These are phyloP conservation scores for Sebastiscus albofasciatus DNA, from an alignment of 2,797 vertebrate species.

Conservation along the genomic window DNA sequence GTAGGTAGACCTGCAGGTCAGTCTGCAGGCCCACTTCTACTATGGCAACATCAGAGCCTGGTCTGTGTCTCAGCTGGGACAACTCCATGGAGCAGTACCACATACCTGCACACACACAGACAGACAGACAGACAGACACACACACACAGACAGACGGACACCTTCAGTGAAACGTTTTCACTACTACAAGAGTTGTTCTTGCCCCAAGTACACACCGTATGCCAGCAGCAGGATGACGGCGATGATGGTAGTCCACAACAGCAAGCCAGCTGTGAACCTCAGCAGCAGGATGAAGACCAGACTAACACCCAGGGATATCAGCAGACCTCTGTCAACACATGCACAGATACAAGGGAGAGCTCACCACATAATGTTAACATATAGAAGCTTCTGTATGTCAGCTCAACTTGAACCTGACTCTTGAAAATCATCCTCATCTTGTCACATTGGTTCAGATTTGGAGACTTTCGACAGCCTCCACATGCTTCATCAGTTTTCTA, in stretches of 20 bases:
- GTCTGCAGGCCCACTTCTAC: constrained; percentile 88
- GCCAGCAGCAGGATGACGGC: constrained; percentile 86
- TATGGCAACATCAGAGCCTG: constrained; percentile 83
- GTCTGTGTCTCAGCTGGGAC: constrained; percentile 74
- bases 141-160: background rate
- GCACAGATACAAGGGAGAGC: background rate
- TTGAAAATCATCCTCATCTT: background rate
- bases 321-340: constrained; percentile 82
- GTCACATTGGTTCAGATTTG: background rate
- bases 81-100: constrained; percentile 88
- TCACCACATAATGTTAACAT: background rate
- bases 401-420: background rate
- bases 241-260: constrained; percentile 90
- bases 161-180: too few relatives aligned
- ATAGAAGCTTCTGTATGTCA: background rate
- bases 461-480: background rate
- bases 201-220: constrained; percentile 83
- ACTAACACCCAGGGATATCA: constrained; percentile 88
- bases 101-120: constrained; percentile 80
- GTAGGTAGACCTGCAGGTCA: constrained; percentile 88
- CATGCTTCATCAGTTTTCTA: background rate
- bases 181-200: background rate
- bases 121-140: background rate
- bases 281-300: constrained; percentile 90
- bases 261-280: constrained; percentile 87